A percentile compares a stretch with the other conserved stretches of the same genome.
These are phyloP conservation scores for Cyanoramphus novaezelandiae DNA, from an alignment of 2,113 vertebrate species.

Conservation along the genomic window DNA sequence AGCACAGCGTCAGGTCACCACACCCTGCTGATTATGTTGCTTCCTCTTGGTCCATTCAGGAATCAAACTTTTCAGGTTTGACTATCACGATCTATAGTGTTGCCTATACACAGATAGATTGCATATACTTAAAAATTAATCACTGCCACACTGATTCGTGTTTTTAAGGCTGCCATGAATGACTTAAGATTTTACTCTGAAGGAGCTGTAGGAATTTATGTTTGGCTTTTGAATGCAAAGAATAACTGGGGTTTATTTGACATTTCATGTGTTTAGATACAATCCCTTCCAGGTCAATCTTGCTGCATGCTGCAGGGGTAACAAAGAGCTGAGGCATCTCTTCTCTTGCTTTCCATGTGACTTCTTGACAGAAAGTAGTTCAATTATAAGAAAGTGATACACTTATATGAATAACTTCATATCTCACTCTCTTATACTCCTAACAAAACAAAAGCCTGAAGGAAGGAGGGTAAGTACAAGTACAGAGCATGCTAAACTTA, in stretches of 20 bases:
- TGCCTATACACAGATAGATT: background rate
- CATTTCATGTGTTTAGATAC: background rate
- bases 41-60: background rate
- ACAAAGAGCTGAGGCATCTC: background rate
- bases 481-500: background rate
- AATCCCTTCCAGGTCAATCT: background rate
- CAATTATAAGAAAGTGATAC: background rate
- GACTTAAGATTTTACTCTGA: background rate
- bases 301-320: background rate
- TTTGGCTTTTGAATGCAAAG: conserved; percentile 26
- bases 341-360: background rate
- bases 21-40: background rate
- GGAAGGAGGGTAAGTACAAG: background rate
- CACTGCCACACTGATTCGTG: background rate
- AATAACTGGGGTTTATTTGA: conserved; percentile 16
- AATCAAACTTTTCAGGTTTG: conserved; percentile 24
- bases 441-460: background rate
- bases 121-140: background rate
- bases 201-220: background rate
- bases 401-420: background rate
- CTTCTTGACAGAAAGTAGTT: background rate
- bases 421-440: background rate
- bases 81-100: background rate
- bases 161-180: background rate
- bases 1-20: background rate